Base-by-base conservation (phyloP, 2,113 vertebrate species). In the Microcebus ravelobensis region DNA sequence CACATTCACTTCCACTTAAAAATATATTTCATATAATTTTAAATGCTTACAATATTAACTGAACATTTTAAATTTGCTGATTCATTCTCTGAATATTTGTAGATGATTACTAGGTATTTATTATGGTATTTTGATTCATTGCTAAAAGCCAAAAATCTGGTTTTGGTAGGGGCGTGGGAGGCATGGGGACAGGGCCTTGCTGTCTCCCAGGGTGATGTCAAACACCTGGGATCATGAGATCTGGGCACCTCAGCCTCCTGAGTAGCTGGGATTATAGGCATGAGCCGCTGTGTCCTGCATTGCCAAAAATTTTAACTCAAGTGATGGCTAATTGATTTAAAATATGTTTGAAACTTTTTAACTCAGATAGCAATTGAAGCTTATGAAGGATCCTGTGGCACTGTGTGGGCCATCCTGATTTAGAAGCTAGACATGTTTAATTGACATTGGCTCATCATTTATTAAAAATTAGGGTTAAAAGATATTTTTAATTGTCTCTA, bases 391-490 rank as follows among this genome's bases (percentile, higher is more conserved):
- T n/a, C 89, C 59, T 83, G 34, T 90, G 77, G n/a, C 84, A 90
- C 67, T 76, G 73, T 67, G 90, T 97, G 68, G 90, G 87, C 67
- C 85, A 65, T 73, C 77, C 29, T n/a, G 48, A 36, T 77, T 52
- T 29, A 34, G 50, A 73, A 97, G 50, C 74, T 88, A 98, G 94
- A 95, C 42, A 81, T 88, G 25, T 70, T 94, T 94, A 97, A 93
- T 68, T 63, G 50, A 97, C 63, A 95, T 95, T 88, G 97, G 65
- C 88, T 48, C 5, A 89, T 95, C 29, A 95, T 97, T 93, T 97
- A 95, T 97, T 98, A 97, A 97, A 97, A 98, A 91, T 95, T 92
- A 90, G 31, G 74, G 63, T 52, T 91, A 96, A 97, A 90, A 80
- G 21, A 67, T 83, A 90, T 77, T 97, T 97, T 97, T 94, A 96